Percentiles rank a stretch among this genome's conserved stretches.
Evolutionary conservation across 2,888 invertebrate genomes (phyloP).

Genomic region (Cynaeus angustus): DNA sequence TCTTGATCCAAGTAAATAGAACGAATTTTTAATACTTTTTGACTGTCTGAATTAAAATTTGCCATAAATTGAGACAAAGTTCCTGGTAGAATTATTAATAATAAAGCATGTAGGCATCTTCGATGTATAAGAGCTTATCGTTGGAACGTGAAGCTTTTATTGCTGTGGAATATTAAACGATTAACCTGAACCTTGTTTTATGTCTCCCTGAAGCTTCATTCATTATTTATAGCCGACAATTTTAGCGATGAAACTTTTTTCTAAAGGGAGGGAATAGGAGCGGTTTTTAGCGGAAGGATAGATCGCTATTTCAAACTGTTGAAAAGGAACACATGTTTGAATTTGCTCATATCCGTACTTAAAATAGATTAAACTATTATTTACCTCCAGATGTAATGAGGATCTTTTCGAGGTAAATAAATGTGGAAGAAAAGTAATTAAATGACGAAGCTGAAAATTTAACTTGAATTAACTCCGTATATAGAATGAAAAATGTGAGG

Average conservation of each 20-base stretch:
- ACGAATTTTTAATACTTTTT: not conserved
- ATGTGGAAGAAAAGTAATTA: too few relatives aligned
- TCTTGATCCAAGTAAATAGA: slow-evolving; percentile 53
- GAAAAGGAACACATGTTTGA: too few relatives aligned
- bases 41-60: not conserved
- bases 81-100: not conserved
- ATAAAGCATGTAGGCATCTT: not conserved
- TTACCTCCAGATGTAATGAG: too few relatives aligned
- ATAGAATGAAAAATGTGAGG: too few relatives aligned
- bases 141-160: slow-evolving; percentile 37
- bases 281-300: slow-evolving; percentile 16
- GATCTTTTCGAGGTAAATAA: too few relatives aligned
- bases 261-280: slow-evolving; percentile 9
- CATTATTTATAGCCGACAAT: slow-evolving; percentile 39
- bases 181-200: slow-evolving; percentile 45
- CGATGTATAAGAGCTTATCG: slow-evolving; percentile 21
- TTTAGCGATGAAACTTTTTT: slow-evolving; percentile 35
- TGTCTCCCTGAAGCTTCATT: slow-evolving; percentile 45
- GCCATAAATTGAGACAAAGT: not conserved
- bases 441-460: too few relatives aligned
- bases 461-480: too few relatives aligned
- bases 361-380: too few relatives aligned
- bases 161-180: slow-evolving; percentile 42
- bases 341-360: too few relatives aligned
- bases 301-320: not conserved